Base-by-base conservation (phyloP, 2,797 vertebrate species). In the Oreochromis mossambicus region DNA sequence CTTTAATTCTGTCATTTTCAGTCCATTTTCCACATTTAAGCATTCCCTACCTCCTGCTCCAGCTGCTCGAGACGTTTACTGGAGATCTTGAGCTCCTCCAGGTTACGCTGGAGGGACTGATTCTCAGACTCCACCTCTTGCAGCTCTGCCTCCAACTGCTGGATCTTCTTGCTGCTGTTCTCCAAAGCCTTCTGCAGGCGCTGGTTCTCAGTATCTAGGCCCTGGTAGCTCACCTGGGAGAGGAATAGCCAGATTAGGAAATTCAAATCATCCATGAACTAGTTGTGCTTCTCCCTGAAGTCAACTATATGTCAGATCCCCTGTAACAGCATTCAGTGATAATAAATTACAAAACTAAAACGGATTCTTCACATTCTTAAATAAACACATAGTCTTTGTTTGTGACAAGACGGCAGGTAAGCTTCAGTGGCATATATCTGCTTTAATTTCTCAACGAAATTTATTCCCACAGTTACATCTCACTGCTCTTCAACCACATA, bases 71-170 rank as follows among this genome's bases (percentile, higher is more conserved):
- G 93, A 55, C 97, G 97, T 94, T 99, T 99, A 91, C 98, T 99
- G 56, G 98, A 99, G 91, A 99, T 99, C 96, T 99, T 99, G 76
- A 99, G 95, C 93, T 99, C 98, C 89, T 99, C 99, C 79, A 99
- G 93, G 91, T 95, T 98, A 90, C 97, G 97, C 41, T 99, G 98
- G 29, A 99, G 92, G 63, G 95, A 95, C 86, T 99, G 98, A 94
- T 99, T 99, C 96, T 99, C 98, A 7, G 96, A 93, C 91, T 99
- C 99, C 78, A 98, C 93, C 51, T 99, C 99, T 77, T 97, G 98
- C 12, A 99, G 92, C 89, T 99, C 98, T 5, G 93, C 97, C 94
- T 99, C 98, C 90, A 99, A 91, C 43, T 99, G 97, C 76, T 98
- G 98, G 85, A 99, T 98, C 95, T 99, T 99, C 93, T 98, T 98